Evolutionary conservation across 1,140 invertebrate genomes (phyloP), one percentile per base, ranked within the genome.

Genomic region (Drosophila pallidifrons): DNA sequence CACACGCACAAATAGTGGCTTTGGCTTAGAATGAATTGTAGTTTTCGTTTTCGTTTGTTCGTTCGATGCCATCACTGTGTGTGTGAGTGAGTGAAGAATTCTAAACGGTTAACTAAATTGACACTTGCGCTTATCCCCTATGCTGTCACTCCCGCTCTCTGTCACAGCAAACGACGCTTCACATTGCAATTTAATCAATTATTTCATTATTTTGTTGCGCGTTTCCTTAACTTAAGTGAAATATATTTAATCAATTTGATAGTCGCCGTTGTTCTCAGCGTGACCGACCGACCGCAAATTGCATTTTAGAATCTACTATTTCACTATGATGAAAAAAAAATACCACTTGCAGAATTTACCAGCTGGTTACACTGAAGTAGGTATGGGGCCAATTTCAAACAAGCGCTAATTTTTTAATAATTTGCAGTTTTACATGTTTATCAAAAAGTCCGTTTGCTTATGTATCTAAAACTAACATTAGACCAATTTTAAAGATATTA

Each of bases 21-120:
- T 35, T 73, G 80, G 70, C 65, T 72, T 71, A 79, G 79, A 75
- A 71, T 79, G 72, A 79, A 73, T 76, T 43, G 68, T 70, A 75
- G 67, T 82, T 86, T 77, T 79, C 67, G 57, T 67, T 59, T 63
- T 54, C 64, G 35, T 73, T 66, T 55, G 47, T 11, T 49, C 47
- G 47, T 49, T 49, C 67, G 45, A 57, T 79, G 58, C 46, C 75
- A 69, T 57, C 65, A 49, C 7, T 32, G 32, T 32, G 7, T 38
- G 8, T 38, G 35, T 8, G 35, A 10, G 8, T 38, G 35, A 46
- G 46, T 35, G 45, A 15, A 49, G 13, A 57, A 32, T 59, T 51
- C 28, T 52, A 30, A 25, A 25, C 28, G 8, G 30, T 35, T 8
- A 67, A 38, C 52, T 41, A 54, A 35, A 7, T 38, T 63, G 16